A percentile compares a stretch with the other conserved stretches of the same genome.
Conservation (phyloP, 2,888 invertebrate genomes). For the Xiphydria camelus region DNA sequence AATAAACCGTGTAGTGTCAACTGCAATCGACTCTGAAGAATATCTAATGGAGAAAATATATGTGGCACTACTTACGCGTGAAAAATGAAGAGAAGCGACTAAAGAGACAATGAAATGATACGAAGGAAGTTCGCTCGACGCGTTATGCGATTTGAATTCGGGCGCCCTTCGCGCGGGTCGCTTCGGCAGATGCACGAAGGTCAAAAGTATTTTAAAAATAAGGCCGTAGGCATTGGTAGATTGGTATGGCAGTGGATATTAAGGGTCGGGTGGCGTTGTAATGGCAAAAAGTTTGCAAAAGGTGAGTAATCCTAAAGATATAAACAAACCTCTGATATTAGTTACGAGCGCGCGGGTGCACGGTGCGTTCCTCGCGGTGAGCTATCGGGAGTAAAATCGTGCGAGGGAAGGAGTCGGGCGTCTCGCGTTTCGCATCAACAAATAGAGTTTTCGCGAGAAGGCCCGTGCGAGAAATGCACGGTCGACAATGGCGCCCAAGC, state of each 20-base stretch:
- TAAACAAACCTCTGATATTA: conserved; percentile 22
- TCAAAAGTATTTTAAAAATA: conserved; percentile 58
- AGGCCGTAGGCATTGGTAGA: conserved; percentile 53
- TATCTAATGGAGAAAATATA: too few species aligned
- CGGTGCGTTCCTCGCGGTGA: conserved; percentile 15
- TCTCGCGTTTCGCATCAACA: conserved; percentile 15
- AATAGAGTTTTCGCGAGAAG: conserved; percentile 35
- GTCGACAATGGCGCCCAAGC: conserved; percentile 54
- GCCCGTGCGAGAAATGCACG: conserved; percentile 41
- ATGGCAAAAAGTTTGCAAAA: conserved; percentile 78
- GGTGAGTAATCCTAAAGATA: conserved; percentile 63
- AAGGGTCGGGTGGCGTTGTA: conserved; percentile 79
- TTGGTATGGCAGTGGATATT: conserved; percentile 70
- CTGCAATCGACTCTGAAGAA: too few species aligned
- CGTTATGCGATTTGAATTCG: conserved; percentile 41
- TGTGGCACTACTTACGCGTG: too few species aligned
- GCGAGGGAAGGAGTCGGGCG: conserved; percentile 28
- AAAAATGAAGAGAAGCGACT: conserved; percentile 11
- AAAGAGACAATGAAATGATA: not conserved
- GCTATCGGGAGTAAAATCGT: conserved; percentile 30
- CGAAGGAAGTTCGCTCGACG: conserved; percentile 1
- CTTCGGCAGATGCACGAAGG: conserved; percentile 56
- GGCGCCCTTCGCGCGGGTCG: conserved; percentile 47
- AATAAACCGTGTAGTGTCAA: too few species aligned
- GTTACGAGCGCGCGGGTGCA: not conserved